phyloP scores from a whole-genome alignment of 2,797 vertebrate species.

The Squalus acanthias region DNA sequence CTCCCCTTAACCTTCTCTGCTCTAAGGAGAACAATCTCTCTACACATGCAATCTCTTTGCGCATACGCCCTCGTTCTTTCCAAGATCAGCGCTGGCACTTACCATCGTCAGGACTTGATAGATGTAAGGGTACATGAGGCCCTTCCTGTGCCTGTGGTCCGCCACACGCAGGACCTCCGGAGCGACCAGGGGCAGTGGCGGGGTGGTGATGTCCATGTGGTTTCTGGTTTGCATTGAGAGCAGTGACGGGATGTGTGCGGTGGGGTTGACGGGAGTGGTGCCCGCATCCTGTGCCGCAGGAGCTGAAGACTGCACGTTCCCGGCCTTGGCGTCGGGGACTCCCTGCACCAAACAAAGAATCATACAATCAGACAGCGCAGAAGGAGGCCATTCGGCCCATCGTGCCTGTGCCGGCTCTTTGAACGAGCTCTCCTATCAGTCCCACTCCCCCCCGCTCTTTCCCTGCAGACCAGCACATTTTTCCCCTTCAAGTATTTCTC shows the following conservation, averaged over 20 bases:
- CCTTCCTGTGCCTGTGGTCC: slow-evolving; percentile 81
- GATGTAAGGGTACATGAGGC: slow-evolving; percentile 89
- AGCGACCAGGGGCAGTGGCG: slow-evolving; percentile 76
- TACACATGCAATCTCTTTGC: neutral
- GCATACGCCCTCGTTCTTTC: neutral
- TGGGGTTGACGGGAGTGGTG: slow-evolving; percentile 64
- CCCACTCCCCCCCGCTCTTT: neutral
- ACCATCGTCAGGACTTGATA: slow-evolving; percentile 88
- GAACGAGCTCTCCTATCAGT: neutral
- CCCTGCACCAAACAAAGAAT: neutral
- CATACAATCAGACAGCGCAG: neutral
- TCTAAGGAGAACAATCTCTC: too few relatives aligned
- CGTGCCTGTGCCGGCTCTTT: neutral
- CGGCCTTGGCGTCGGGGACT: neutral
- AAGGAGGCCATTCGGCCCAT: neutral
- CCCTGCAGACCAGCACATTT: too few relatives aligned
- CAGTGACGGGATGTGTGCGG: slow-evolving; percentile 79
- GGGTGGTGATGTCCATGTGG: slow-evolving; percentile 90
- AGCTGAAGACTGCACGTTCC: neutral
- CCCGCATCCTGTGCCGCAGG: neutral
- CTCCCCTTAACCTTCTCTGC: too few relatives aligned
- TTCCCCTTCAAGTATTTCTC: too few relatives aligned
- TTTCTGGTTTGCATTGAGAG: slow-evolving; percentile 84
- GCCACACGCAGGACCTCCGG: slow-evolving; percentile 83
- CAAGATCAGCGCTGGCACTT: neutral